These are phyloP conservation scores for Argya squamiceps DNA, from an alignment of 2,797 vertebrate genomes.

Conservation along the genomic window DNA sequence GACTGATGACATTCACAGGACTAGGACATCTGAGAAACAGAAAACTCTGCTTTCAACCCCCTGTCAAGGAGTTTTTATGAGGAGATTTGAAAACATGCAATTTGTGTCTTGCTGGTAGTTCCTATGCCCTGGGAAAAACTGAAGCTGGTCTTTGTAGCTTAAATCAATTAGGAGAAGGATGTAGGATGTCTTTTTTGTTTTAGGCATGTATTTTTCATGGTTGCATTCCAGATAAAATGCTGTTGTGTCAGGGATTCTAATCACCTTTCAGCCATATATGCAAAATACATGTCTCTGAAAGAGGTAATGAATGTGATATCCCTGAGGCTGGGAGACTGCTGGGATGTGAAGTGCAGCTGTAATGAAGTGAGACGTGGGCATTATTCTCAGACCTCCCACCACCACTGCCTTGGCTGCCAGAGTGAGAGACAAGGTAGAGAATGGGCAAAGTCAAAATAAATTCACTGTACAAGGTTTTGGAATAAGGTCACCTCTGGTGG, in stretches of 20 bases:
- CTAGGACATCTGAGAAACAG: constrained; percentile 38
- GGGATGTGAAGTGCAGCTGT: constrained; percentile 31
- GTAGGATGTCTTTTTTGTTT: constrained; percentile 33
- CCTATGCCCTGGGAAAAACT: not conserved
- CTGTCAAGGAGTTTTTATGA: constrained; percentile 40
- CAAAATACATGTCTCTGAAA: constrained; percentile 54
- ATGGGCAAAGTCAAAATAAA: constrained; percentile 21
- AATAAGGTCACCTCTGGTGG: constrained; percentile 53
- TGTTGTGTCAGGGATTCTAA: constrained; percentile 48
- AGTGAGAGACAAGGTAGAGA: not conserved
- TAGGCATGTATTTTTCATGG: constrained; percentile 13
- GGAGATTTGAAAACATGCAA: constrained; percentile 46
- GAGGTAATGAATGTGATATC: constrained; percentile 50
- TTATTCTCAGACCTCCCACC: not conserved
- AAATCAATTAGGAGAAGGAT: constrained; percentile 33
- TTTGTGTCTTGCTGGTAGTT: constrained; percentile 41
- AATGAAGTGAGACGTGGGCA: constrained; percentile 18
- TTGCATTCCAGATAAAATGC: constrained; percentile 49
- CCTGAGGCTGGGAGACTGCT: constrained; percentile 45
- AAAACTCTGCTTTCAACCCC: constrained; percentile 17
- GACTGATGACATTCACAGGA: constrained; percentile 63
- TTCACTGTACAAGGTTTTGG: not conserved
- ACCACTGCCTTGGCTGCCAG: not conserved
- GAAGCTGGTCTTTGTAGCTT: constrained; percentile 21
- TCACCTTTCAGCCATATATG: constrained; percentile 62